Conservation (phyloP, 2,888 invertebrate species). For the Rhabditoides inermis region DNA sequence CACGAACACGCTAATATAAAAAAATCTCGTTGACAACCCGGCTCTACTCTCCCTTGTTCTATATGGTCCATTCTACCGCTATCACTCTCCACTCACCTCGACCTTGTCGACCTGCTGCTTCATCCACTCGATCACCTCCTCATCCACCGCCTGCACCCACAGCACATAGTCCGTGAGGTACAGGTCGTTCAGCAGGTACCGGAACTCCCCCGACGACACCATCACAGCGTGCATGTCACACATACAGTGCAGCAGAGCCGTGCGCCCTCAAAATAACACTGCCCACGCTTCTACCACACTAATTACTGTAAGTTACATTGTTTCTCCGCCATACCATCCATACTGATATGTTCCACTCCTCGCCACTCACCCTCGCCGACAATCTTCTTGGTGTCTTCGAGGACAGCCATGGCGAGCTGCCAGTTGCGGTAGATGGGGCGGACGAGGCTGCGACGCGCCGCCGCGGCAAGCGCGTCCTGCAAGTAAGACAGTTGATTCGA, state of each 20-base stretch:
- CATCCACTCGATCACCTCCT: conserved; percentile 10
- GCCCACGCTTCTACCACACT: background rate
- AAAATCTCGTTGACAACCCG: background rate
- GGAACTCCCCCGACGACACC: conserved; percentile 57
- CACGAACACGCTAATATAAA: background rate
- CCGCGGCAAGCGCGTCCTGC: conserved; percentile 7
- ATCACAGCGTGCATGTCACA: conserved; percentile 28
- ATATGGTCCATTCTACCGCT: too few relatives aligned
- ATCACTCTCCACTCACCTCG: too few relatives aligned
- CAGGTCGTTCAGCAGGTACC: conserved; percentile 75
- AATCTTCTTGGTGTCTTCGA: conserved; percentile 65
- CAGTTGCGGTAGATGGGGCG: conserved; percentile 62
- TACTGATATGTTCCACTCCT: background rate
- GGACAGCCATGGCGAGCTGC: conserved; percentile 64
- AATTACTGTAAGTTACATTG: conserved; percentile 44
- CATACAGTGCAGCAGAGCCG: conserved; percentile 39
- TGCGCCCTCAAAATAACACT: conserved; percentile 20
- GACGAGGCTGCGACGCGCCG: conserved; percentile 11
- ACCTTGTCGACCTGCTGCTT: conserved; percentile 9
- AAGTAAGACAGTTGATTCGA: too few relatives aligned
- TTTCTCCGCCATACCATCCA: background rate
- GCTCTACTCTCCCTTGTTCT: too few relatives aligned
- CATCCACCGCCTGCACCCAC: conserved; percentile 63
- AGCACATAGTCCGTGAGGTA: conserved; percentile 78
- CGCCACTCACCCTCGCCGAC: conserved; percentile 60